Evolutionary conservation across 2,113 vertebrate genomes (phyloP).

Genomic region (Corapipo altera): DNA sequence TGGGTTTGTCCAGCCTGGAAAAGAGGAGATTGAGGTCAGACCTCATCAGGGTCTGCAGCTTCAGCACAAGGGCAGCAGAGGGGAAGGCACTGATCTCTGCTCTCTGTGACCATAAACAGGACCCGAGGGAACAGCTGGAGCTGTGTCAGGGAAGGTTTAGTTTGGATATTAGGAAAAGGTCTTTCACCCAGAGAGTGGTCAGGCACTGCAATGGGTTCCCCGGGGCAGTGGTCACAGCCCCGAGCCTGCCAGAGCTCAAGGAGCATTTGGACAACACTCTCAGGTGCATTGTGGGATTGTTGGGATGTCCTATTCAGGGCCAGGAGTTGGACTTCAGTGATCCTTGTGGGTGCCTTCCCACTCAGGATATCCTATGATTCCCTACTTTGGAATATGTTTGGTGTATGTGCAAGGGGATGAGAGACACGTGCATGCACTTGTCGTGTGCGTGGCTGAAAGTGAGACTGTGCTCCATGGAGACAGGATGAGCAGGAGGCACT

Average conservation of each 20-base stretch:
- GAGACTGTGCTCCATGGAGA: neutral
- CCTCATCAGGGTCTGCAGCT: neutral
- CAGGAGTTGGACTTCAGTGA: neutral
- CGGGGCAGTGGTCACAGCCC: neutral
- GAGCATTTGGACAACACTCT: rapidly evolving
- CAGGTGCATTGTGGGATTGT: neutral
- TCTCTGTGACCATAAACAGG: neutral
- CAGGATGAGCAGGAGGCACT: neutral
- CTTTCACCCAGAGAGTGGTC: too few relatives aligned
- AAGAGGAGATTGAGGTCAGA: neutral
- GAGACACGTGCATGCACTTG: neutral
- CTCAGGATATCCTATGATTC: neutral
- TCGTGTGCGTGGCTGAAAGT: neutral
- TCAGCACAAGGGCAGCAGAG: neutral
- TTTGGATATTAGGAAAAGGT: neutral
- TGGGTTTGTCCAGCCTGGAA: neutral
- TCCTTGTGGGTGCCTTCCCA: neutral
- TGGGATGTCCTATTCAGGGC: neutral
- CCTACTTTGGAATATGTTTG: neutral
- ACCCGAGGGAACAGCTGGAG: neutral
- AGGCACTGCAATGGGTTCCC: neutral
- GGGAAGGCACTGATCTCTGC: neutral
- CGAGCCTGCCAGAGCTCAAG: neutral
- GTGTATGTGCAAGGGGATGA: neutral
- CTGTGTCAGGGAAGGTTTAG: neutral